Evolutionary conservation across 2,113 vertebrate genomes (phyloP).

Genomic region (Pelusios castaneus): DNA sequence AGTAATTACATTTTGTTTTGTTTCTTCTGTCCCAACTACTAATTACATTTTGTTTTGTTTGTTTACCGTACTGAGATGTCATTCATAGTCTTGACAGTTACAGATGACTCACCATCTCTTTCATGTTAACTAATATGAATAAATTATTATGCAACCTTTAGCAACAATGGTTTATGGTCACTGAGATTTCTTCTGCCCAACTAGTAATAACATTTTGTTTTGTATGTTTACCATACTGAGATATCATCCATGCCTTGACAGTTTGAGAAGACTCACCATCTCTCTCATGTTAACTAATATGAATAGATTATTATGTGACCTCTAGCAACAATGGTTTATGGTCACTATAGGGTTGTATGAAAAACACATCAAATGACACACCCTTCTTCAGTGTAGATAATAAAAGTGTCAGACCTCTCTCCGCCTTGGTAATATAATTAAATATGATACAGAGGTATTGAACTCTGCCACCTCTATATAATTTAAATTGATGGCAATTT

Average conservation of each 20-base stretch:
- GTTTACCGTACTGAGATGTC: background rate
- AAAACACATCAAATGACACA: background rate
- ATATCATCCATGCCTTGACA: too few species aligned
- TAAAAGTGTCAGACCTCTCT: background rate
- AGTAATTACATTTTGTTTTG: too few species aligned
- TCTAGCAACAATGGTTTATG: conserved; percentile 1
- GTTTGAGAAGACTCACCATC: too few species aligned
- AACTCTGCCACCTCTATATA: background rate
- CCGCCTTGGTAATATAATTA: background rate
- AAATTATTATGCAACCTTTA: background rate
- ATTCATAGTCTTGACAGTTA: conserved; percentile 16
- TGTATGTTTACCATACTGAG: too few species aligned
- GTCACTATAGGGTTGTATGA: background rate
- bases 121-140: background rate
- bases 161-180: background rate
- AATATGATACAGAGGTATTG: background rate
- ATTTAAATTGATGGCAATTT: background rate
- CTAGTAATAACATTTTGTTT: too few species aligned
- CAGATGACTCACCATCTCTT: background rate
- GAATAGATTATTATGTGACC: background rate
- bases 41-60: background rate
- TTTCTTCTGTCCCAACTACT: background rate
- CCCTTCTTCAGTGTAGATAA: background rate
- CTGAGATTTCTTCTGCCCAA: too few species aligned
- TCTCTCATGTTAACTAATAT: conserved; percentile 5